These are phyloP conservation scores for Phyllotreta striolata DNA, from an alignment of 2,888 invertebrate genomes.

Conservation along the genomic window DNA sequence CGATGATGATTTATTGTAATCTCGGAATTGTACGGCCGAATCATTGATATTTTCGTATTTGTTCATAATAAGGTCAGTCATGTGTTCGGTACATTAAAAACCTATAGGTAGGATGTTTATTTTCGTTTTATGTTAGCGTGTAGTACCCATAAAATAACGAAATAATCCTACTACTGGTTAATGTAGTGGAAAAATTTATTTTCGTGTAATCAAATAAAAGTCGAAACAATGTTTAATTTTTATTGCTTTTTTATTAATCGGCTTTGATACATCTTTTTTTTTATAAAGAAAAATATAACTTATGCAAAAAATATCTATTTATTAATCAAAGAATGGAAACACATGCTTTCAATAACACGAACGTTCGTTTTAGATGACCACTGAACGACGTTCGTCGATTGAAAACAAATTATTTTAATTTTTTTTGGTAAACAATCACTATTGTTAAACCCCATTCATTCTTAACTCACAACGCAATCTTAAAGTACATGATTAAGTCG, in stretches of 20 bases:
- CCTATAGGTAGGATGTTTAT: too few species aligned
- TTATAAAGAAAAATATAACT: slow-evolving; percentile 52
- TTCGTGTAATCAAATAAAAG: neutral
- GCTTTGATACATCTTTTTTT: slow-evolving; percentile 39
- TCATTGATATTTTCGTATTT: too few species aligned
- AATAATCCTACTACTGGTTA: too few species aligned
- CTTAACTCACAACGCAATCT: slow-evolving; percentile 35
- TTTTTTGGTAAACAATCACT: slow-evolving; percentile 43
- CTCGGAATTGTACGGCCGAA: too few species aligned
- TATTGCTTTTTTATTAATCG: slow-evolving; percentile 34
- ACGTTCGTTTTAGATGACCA: too few species aligned
- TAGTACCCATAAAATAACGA: too few species aligned
- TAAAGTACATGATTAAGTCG: slow-evolving; percentile 24
- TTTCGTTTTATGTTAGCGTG: too few species aligned
- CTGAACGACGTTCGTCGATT: slow-evolving; percentile 22
- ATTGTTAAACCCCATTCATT: slow-evolving; percentile 39
- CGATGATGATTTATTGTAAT: too few species aligned
- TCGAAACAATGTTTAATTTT: slow-evolving; percentile 17
- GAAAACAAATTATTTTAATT: slow-evolving; percentile 38
- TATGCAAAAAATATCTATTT: slow-evolving; percentile 52
- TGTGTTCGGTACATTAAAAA: too few species aligned
- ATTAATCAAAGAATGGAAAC: slow-evolving; percentile 48
- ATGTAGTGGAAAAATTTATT: too few species aligned
- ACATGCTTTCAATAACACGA: slow-evolving; percentile 47
- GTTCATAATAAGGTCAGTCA: too few species aligned